phyloP scores from a whole-genome alignment of 2,888 invertebrate genomes.

The Ophion obscuratus region DNA sequence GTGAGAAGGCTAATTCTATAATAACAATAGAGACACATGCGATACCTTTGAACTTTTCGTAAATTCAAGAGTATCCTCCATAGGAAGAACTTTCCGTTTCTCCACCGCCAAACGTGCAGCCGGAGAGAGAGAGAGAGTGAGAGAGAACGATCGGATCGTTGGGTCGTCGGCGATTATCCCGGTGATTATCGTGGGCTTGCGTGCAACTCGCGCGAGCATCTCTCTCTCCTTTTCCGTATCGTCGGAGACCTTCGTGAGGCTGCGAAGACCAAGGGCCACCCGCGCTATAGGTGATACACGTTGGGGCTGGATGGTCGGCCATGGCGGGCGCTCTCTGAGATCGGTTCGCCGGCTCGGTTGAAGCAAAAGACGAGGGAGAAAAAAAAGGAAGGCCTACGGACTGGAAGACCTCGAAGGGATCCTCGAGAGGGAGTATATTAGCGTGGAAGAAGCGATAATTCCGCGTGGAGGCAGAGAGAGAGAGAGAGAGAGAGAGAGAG shows the following conservation, averaged over 20 bases:
- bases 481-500: slow-evolving; percentile 25
- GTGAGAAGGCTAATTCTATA: background rate
- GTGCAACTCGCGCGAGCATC: slow-evolving; percentile 36
- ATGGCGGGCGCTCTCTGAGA: slow-evolving; percentile 31
- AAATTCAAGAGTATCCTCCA: background rate
- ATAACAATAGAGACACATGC: background rate
- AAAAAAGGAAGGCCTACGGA: slow-evolving; percentile 49
- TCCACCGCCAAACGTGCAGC: background rate
- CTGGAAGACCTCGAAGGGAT: slow-evolving; percentile 74
- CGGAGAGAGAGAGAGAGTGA: slow-evolving; percentile 15
- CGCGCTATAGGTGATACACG: slow-evolving; percentile 51
- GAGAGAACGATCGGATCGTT: slow-evolving; percentile 31
- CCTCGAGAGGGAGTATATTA: slow-evolving; percentile 63
- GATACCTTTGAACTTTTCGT: background rate
- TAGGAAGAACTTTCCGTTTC: slow-evolving; percentile 18
- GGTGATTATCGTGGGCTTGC: slow-evolving; percentile 59
- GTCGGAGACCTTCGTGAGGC: slow-evolving; percentile 61
- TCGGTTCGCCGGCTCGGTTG: slow-evolving; percentile 42
- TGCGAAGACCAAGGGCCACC: slow-evolving; percentile 55
- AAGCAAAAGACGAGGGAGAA: slow-evolving; percentile 16
- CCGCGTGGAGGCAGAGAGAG: slow-evolving; percentile 47
- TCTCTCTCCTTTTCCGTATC: slow-evolving; percentile 5
- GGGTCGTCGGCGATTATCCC: slow-evolving; percentile 63
- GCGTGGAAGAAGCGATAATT: slow-evolving; percentile 53
- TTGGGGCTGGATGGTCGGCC: slow-evolving; percentile 34